A percentile compares a stretch with the other conserved stretches of the same genome.
These are phyloP conservation scores for Euleptes europaea DNA, from an alignment of 2,113 vertebrate species.

Conservation along the genomic window DNA sequence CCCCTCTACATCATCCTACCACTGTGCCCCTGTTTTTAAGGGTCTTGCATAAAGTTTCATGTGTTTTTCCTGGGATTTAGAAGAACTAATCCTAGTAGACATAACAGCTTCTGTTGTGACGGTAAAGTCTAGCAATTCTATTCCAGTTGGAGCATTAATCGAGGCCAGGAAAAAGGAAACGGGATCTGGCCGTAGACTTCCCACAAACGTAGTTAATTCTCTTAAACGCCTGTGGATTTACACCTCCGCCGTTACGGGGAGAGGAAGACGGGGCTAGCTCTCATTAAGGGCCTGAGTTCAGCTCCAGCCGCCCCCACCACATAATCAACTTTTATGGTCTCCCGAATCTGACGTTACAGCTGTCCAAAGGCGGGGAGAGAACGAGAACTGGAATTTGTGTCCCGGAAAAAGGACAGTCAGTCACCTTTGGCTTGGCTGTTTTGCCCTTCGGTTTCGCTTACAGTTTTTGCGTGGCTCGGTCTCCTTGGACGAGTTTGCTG, in stretches of 20 bases:
- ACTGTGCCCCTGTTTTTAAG: background rate
- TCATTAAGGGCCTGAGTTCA: slow-evolving; percentile 71
- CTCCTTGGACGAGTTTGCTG: background rate
- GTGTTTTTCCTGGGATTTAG: slow-evolving; percentile 40
- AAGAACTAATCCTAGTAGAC: slow-evolving; percentile 72
- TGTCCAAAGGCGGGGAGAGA: slow-evolving; percentile 4
- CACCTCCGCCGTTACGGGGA: slow-evolving; percentile 70
- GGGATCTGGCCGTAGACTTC: slow-evolving; percentile 57
- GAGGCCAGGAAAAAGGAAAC: slow-evolving; percentile 52
- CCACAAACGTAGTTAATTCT: slow-evolving; percentile 65
- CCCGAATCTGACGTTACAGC: slow-evolving; percentile 57
- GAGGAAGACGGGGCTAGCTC: slow-evolving; percentile 56
- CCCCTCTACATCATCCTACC: background rate
- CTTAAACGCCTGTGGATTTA: slow-evolving; percentile 78
- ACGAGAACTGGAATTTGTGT: background rate
- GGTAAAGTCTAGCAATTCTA: slow-evolving; percentile 67
- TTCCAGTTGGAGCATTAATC: slow-evolving; percentile 56
- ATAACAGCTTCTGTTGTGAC: slow-evolving; percentile 71
- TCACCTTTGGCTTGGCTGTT: background rate
- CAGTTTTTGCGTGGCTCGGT: background rate
- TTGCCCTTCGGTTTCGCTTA: background rate
- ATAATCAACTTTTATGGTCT: slow-evolving; percentile 56
- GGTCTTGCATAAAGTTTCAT: slow-evolving; percentile 13
- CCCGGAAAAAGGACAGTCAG: background rate
- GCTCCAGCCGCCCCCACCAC: slow-evolving; percentile 15